Percentiles rank a stretch among this genome's conserved stretches.
Conservation (phyloP, 2,797 vertebrate genomes). For the Crossoptilon crossoptilon region DNA sequence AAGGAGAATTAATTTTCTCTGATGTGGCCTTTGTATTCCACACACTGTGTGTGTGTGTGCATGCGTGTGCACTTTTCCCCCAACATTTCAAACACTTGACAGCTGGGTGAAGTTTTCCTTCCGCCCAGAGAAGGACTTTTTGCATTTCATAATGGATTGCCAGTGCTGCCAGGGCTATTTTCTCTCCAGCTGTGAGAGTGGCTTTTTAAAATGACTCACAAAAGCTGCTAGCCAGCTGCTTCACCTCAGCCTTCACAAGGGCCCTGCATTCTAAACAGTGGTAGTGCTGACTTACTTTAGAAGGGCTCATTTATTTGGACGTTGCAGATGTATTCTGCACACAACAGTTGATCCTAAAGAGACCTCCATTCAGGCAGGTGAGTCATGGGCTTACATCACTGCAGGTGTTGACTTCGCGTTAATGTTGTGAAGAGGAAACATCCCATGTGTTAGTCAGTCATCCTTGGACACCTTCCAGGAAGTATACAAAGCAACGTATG, state of each 20-base stretch:
- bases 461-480: constrained; percentile 50
- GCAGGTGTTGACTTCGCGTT: constrained; percentile 69
- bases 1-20: constrained; percentile 72
- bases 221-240: constrained; percentile 82
- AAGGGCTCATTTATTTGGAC: constrained; percentile 77
- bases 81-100: constrained; percentile 77
- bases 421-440: constrained; percentile 65
- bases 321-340: constrained; percentile 70
- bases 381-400: constrained; percentile 75
- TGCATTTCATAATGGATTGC: constrained; percentile 77
- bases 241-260: constrained; percentile 75
- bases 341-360: constrained; percentile 59
- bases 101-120: constrained; percentile 83
- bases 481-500: constrained; percentile 42
- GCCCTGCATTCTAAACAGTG: constrained; percentile 75
- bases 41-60: constrained; percentile 31
- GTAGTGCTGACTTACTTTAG: constrained; percentile 70
- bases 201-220: constrained; percentile 75
- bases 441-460: constrained; percentile 44
- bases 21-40: constrained; percentile 52
- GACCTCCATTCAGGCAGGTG: constrained; percentile 77
- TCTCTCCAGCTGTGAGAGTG: constrained; percentile 83
- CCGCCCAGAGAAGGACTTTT: constrained; percentile 79
- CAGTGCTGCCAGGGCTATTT: constrained; percentile 77
- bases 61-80: constrained; percentile 6